A percentile compares a stretch with the other conserved stretches of the same genome.
Evolutionary conservation across 2,888 invertebrate genomes (phyloP).

Genomic region (Notodonta ziczac): DNA sequence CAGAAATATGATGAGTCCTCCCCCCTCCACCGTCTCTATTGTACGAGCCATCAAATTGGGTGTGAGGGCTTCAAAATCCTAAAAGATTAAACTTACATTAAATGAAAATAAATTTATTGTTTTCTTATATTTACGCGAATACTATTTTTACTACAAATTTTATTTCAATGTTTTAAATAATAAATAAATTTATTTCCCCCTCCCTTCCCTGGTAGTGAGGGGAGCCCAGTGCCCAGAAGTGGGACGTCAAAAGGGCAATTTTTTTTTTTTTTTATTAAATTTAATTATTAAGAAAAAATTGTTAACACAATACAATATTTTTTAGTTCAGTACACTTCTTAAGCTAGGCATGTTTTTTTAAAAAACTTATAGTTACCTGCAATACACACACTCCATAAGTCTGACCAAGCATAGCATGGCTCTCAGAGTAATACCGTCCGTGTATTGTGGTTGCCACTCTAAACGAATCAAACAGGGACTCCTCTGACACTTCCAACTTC

Average conservation of each 20-base stretch:
- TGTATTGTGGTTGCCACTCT: conserved; percentile 98
- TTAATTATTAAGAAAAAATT: no score
- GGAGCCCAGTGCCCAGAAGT: no score
- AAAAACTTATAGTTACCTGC: conserved; percentile 83
- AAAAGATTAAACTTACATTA: conserved; percentile 18
- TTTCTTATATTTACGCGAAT: no score
- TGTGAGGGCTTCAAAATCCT: conserved; percentile 99
- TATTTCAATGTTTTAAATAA: no score
- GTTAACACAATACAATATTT: no score
- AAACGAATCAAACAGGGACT: conserved; percentile 98
- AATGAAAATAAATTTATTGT: not conserved
- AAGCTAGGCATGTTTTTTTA: not conserved
- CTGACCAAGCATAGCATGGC: conserved; percentile 98
- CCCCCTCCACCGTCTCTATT: conserved; percentile 99
- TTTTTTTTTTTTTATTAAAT: no score
- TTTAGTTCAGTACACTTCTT: not conserved
- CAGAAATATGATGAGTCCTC: conserved; percentile 95
- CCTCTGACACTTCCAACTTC: conserved; percentile 95
- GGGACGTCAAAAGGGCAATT: no score
- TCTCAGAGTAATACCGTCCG: conserved; percentile 98
- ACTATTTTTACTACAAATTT: no score
- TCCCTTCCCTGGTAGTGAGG: no score
- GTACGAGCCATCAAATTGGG: conserved; percentile 98
- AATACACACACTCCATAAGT: conserved; percentile 98
- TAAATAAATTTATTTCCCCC: no score